Conservation (phyloP, 2,888 invertebrate species). For the Pteria penguin region DNA sequence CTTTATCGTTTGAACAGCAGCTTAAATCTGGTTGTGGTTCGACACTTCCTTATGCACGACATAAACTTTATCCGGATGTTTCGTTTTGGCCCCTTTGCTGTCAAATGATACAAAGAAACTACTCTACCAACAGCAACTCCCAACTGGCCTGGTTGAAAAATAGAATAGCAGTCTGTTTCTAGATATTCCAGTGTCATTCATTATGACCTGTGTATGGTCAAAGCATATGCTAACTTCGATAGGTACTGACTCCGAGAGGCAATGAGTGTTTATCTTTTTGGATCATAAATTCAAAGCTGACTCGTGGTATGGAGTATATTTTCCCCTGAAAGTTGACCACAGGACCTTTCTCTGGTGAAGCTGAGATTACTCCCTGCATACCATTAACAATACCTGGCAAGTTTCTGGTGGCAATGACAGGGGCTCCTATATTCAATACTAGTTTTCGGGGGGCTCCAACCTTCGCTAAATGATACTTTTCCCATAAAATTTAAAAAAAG, state of each 20-base stretch:
- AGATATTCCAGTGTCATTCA: constrained; percentile 14
- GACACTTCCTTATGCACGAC: not conserved
- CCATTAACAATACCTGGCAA: constrained; percentile 8
- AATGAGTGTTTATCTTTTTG: not conserved
- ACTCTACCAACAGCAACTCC: constrained; percentile 31
- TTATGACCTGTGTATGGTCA: constrained; percentile 23
- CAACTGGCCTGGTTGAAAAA: constrained; percentile 18
- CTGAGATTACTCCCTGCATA: not conserved
- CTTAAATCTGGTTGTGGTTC: not conserved
- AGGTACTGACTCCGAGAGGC: not conserved
- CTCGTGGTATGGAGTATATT: not conserved
- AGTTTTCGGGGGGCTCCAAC: not conserved
- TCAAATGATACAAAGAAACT: not conserved
- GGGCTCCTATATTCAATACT: not conserved
- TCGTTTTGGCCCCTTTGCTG: not conserved
- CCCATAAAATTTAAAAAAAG: not conserved
- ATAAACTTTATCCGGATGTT: constrained; percentile 17
- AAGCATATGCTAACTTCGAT: constrained; percentile 16
- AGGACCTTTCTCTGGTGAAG: not conserved
- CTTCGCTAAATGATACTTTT: not conserved
- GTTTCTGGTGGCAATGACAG: constrained; percentile 7
- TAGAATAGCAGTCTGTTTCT: constrained; percentile 17
- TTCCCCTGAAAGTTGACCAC: constrained; percentile 16
- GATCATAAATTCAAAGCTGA: constrained; percentile 11
- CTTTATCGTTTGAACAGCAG: constrained; percentile 12